Base-by-base conservation (phyloP, 1,140 invertebrate species). In the Drosophila malerkotliana region DNA sequence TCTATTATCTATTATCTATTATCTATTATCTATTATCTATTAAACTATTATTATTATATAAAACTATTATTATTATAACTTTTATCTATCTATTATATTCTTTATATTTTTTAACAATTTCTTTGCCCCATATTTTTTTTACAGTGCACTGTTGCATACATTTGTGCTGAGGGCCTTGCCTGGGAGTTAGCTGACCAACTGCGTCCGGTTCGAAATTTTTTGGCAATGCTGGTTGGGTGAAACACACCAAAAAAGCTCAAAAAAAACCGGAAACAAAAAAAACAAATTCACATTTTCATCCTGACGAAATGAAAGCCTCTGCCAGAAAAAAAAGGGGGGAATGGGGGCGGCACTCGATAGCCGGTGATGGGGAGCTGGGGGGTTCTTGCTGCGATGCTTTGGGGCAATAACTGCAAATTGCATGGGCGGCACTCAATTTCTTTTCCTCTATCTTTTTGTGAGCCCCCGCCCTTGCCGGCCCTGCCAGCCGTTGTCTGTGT, bases 371-470 rank as follows among this genome's bases (percentile, higher is more conserved):
- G 7, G 4, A 21, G 14, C 1, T 8, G 41, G 14, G 5, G 18
- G 26, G 7, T 44, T 30, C 51, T 44, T 48, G 59, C 53, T 69
- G 72, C 49, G 62, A 64, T 81, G 80, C 62, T 56, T 72, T 73
- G 69, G 58, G 69, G 82, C 82, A 81, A 85, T 87, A 85, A 85
- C 83, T 85, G 82, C 82, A 85, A 85, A 85, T 85, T 85, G 82
- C 82, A 85, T 85, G 82, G 82, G 82, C 83, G 82, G 82, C 82
- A 87, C 82, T 87, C 74, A 84, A 85, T 87, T 87, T 75, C 72
- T 37, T 81, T 81, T 30, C 47, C 37, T 41, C 49, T 37, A 21
- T 56, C 44, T 53, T 39, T 28, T 12, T 45, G 14, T 7, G 1
- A 15, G 39, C n/a, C 14, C n/a, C 21, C 21, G 3, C 21, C 39